phyloP scores from a whole-genome alignment of 2,888 invertebrate genomes.

The Omphaloscelis lunosa region DNA sequence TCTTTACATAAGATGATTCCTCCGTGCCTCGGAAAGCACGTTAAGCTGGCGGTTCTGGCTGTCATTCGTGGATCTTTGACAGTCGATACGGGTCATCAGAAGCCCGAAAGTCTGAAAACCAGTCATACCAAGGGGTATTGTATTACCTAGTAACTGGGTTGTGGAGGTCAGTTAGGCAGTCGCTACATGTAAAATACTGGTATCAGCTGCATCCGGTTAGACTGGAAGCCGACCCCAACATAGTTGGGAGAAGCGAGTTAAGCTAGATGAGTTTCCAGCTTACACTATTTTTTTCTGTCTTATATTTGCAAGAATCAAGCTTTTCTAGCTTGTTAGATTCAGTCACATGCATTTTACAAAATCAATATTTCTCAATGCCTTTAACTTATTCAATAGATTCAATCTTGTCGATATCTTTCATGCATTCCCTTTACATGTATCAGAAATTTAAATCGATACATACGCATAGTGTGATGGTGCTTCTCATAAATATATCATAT shows the following conservation, averaged over 20 bases:
- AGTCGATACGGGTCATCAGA: not conserved
- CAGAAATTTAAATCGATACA: conserved; percentile 53
- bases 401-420: conserved; percentile 53
- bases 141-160: too few species aligned
- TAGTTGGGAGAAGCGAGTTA: not conserved
- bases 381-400: conserved; percentile 54
- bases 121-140: too few species aligned
- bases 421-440: conserved; percentile 44
- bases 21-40: not conserved
- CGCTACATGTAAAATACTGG: too few species aligned
- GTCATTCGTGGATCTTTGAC: not conserved
- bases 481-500: conserved; percentile 50
- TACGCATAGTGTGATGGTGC: conserved; percentile 14
- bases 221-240: not conserved
- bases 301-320: not conserved
- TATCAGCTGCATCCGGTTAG: too few species aligned
- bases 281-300: too few species aligned
- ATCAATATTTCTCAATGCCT: conserved; percentile 14
- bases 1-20: not conserved
- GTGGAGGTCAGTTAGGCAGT: too few species aligned
- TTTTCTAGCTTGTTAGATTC: not conserved
- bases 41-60: not conserved
- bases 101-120: too few species aligned
- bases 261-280: too few species aligned
- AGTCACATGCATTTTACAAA: not conserved